Conservation (phyloP, 2,113 vertebrate genomes). For the Macroglossus sobrinus region DNA sequence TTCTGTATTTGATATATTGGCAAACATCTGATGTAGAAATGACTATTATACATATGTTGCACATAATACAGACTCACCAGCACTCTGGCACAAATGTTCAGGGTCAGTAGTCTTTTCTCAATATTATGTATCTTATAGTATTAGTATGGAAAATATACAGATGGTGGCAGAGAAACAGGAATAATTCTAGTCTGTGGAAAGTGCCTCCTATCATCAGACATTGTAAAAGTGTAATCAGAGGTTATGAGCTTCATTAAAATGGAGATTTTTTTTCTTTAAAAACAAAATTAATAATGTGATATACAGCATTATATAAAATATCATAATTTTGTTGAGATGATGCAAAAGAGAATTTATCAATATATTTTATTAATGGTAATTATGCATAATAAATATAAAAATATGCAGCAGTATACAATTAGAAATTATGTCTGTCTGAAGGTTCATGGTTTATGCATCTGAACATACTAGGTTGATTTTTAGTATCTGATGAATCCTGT, state of each 20-base stretch:
- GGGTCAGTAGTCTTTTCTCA: background rate
- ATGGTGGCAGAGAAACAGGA: background rate
- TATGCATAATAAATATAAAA: background rate
- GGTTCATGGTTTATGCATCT: background rate
- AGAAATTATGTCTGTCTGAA: background rate
- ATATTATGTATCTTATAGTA: background rate
- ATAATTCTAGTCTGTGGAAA: background rate
- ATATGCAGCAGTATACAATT: background rate
- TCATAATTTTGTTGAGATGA: background rate
- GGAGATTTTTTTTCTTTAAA: background rate
- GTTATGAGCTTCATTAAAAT: background rate
- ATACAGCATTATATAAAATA: background rate
- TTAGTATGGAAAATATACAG: background rate
- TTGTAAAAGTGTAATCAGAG: background rate
- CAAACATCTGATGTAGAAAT: background rate
- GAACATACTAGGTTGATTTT: background rate
- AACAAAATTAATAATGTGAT: background rate
- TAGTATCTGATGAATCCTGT: background rate
- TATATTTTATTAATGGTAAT: background rate
- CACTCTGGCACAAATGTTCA: background rate
- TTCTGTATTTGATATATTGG: background rate
- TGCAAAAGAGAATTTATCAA: background rate
- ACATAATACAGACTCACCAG: background rate
- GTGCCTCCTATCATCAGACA: background rate
- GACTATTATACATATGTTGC: background rate